Evolutionary conservation across 2,888 invertebrate genomes (phyloP).

Genomic region (Nomada fucata): DNA sequence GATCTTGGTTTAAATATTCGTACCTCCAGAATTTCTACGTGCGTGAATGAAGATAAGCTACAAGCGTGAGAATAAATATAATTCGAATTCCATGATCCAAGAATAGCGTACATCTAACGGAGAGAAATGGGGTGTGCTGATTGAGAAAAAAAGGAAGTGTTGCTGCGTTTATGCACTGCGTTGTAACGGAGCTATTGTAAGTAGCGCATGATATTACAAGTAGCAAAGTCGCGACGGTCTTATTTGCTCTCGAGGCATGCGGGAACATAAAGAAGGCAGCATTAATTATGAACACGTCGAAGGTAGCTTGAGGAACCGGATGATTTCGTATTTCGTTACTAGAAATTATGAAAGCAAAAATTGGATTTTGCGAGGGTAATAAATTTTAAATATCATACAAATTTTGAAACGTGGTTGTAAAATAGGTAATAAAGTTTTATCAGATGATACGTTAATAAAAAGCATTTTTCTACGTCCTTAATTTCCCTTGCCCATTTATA

Average conservation of each 20-base stretch:
- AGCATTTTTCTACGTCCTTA: background rate
- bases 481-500: too few species aligned
- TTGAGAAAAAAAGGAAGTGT: conserved; percentile 14
- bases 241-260: conserved; percentile 41
- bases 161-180: conserved; percentile 29
- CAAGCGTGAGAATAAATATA: background rate
- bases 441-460: background rate
- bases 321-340: conserved; percentile 25
- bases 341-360: conserved; percentile 9
- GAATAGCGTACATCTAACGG: conserved; percentile 6
- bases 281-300: conserved; percentile 46
- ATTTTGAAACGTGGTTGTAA: background rate
- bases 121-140: conserved; percentile 8
- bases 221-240: conserved; percentile 28
- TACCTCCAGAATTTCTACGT: background rate
- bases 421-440: background rate
- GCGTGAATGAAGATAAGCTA: background rate
- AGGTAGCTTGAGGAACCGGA: conserved; percentile 15
- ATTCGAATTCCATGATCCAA: background rate
- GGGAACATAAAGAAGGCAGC: background rate
- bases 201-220: conserved; percentile 45
- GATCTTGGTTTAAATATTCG: too few species aligned
- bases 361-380: background rate
- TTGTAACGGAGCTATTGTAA: conserved; percentile 45
- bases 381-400: background rate